These are phyloP conservation scores for Hydrochoerus hydrochaeris DNA, from an alignment of 2,113 vertebrate species.

Conservation along the genomic window DNA sequence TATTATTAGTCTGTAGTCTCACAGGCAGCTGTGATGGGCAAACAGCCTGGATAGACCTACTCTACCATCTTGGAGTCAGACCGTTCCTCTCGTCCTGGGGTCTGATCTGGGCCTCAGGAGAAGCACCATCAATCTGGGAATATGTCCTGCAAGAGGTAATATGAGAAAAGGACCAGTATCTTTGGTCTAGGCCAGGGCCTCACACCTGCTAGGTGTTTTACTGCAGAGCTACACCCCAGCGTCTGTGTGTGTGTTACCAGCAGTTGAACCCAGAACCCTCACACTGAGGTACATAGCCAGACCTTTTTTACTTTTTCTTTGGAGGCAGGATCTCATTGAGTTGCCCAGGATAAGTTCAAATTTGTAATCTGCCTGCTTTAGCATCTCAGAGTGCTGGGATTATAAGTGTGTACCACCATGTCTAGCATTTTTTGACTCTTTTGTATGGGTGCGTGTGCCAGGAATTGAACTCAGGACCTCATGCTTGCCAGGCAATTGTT, in stretches of 20 bases:
- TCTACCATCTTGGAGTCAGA: constrained; percentile 68
- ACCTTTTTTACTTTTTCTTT: not conserved
- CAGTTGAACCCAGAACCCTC: not conserved
- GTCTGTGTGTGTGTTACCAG: not conserved
- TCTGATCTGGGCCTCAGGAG: constrained; percentile 52
- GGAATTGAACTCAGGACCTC: too few species aligned
- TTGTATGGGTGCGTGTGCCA: too few species aligned
- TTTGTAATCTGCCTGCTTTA: not conserved
- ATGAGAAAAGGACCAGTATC: not conserved
- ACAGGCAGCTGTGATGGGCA: constrained; percentile 77
- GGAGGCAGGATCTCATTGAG: not conserved
- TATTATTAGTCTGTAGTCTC: constrained; percentile 80
- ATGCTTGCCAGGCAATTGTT: too few species aligned
- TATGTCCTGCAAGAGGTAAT: constrained; percentile 68
- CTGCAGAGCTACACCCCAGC: not conserved
- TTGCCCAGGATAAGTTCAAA: not conserved
- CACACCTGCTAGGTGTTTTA: not conserved
- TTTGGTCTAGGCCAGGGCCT: not conserved
- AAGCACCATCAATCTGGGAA: constrained; percentile 54
- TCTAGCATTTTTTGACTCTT: not conserved
- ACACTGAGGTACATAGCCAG: not conserved
- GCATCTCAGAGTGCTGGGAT: not conserved
- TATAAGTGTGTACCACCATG: not conserved
- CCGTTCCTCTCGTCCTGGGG: constrained; percentile 52
- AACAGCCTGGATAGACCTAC: constrained; percentile 67